Evolutionary conservation across 2,888 invertebrate genomes (phyloP).

Genomic region (Acheta domesticus): DNA sequence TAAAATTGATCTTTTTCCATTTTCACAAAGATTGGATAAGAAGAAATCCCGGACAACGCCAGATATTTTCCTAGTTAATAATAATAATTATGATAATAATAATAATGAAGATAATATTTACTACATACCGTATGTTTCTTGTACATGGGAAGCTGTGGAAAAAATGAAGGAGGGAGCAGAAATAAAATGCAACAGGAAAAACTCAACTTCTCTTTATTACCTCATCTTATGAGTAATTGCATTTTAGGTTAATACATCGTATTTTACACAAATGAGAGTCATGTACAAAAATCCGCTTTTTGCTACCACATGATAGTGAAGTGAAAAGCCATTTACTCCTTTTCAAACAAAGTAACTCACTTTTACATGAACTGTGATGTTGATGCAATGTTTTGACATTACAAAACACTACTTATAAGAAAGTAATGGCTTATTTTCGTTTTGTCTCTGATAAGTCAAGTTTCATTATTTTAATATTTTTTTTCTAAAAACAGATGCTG

Average conservation of each 20-base stretch:
- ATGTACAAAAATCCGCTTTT: slow-evolving; percentile 8
- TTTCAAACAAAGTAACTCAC: background rate
- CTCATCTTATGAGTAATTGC: slow-evolving; percentile 9
- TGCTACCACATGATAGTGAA: slow-evolving; percentile 18
- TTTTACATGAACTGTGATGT: background rate
- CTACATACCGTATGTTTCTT: too few species aligned
- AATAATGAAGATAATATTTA: too few species aligned
- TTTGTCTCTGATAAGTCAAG: background rate
- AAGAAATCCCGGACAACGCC: too few species aligned
- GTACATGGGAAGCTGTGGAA: background rate
- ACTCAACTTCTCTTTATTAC: slow-evolving; percentile 18
- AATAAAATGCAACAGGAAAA: background rate
- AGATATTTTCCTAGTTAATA: too few species aligned
- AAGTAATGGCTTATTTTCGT: background rate
- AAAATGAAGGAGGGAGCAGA: background rate
- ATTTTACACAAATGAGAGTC: slow-evolving; percentile 10
- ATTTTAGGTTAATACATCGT: slow-evolving; percentile 1
- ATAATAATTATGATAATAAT: too few species aligned
- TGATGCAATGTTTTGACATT: background rate
- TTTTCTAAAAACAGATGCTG: background rate
- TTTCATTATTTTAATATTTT: too few species aligned
- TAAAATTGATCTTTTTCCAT: too few species aligned
- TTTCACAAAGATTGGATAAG: too few species aligned
- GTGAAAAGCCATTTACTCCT: background rate
- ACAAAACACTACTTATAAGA: slow-evolving; percentile 11